Conservation (phyloP, 1,140 invertebrate species). For the Chrysoperla carnea region DNA sequence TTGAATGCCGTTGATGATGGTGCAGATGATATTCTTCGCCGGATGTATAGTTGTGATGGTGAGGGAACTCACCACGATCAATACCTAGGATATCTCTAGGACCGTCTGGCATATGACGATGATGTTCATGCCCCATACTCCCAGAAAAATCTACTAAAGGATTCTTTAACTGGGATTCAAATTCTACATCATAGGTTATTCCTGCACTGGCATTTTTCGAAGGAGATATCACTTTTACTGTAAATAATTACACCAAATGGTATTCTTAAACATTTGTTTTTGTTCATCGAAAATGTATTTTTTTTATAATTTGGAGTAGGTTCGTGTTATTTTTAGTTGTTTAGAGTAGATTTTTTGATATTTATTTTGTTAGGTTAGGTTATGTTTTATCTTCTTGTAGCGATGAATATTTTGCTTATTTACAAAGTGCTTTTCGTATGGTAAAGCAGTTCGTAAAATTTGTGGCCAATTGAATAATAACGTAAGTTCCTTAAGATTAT, state of each 20-base stretch:
- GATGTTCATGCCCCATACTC: not conserved
- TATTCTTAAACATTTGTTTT: too few relatives aligned
- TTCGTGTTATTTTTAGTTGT: too few relatives aligned
- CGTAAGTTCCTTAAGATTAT: too few relatives aligned
- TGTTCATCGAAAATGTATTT: too few relatives aligned
- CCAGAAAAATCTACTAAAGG: conserved; percentile 12
- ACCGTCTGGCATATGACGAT: not conserved
- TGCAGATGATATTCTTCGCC: conserved; percentile 10
- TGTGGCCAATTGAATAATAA: too few relatives aligned
- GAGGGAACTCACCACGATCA: not conserved
- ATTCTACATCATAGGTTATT: not conserved
- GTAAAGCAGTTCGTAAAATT: too few relatives aligned
- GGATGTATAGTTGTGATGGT: not conserved
- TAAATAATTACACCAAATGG: conserved; percentile 22
- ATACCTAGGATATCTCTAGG: not conserved
- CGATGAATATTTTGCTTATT: too few relatives aligned
- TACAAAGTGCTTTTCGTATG: too few relatives aligned
- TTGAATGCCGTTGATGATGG: conserved; percentile 13
- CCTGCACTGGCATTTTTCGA: conserved; percentile 20
- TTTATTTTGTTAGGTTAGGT: too few relatives aligned
- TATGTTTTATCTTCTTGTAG: too few relatives aligned
- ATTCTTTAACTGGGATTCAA: not conserved
- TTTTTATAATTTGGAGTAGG: too few relatives aligned
- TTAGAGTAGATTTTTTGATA: too few relatives aligned
- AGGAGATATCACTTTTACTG: conserved; percentile 27